Percentiles rank a stretch among this genome's conserved stretches.
Evolutionary conservation across 2,797 vertebrate species (phyloP).

Genomic region (Perodicticus potto): DNA sequence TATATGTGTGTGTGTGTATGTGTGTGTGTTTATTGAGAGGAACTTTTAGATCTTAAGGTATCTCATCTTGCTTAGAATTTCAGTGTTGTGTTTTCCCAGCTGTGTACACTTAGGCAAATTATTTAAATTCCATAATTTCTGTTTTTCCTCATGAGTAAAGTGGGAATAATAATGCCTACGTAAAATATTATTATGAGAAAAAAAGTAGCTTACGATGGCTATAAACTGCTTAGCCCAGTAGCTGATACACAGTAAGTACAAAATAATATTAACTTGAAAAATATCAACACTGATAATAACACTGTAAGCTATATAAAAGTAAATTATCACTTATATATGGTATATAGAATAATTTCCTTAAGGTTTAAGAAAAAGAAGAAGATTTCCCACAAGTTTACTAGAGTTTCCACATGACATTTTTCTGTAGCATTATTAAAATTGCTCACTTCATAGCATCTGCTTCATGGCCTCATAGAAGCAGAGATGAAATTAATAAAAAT

Average conservation of each 20-base stretch:
- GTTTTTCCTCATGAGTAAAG: constrained; percentile 4
- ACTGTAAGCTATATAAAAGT: not conserved
- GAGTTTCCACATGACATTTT: not conserved
- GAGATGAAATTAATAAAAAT: not conserved
- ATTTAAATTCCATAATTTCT: not conserved
- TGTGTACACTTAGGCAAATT: not conserved
- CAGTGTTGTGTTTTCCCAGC: not conserved
- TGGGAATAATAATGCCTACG: not conserved
- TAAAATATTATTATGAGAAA: not conserved
- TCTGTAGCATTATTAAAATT: not conserved
- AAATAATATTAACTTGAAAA: constrained; percentile 47
- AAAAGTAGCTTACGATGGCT: not conserved
- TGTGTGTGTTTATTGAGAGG: not conserved
- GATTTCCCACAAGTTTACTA: not conserved
- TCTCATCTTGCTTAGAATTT: not conserved
- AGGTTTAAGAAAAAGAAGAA: not conserved
- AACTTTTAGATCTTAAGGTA: not conserved
- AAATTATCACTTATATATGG: not conserved
- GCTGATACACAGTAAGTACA: not conserved
- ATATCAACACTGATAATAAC: not conserved
- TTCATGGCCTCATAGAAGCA: not conserved
- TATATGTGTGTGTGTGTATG: not conserved
- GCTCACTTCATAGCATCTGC: not conserved
- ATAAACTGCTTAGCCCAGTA: constrained; percentile 7
- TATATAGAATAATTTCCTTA: not conserved